Evolutionary conservation across 2,113 vertebrate species (phyloP).

Genomic region (Mesitornis unicolor): DNA sequence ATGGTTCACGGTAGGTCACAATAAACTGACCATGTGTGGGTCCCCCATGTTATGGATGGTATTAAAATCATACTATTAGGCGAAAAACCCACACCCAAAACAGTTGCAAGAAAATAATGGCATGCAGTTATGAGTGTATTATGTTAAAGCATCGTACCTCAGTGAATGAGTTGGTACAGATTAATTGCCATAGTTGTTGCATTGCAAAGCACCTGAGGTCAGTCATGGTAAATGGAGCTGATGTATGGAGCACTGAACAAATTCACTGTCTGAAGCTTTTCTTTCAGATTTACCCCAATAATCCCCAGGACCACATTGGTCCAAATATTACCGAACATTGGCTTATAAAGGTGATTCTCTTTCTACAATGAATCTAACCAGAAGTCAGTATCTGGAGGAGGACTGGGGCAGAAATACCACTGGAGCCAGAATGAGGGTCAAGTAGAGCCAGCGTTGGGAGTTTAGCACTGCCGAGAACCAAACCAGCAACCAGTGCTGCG

Average conservation of each 20-base stretch:
- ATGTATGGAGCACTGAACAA: neutral
- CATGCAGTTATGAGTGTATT: neutral
- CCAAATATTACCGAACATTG: neutral
- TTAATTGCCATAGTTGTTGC: neutral
- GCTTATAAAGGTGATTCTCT: neutral
- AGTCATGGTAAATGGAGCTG: neutral
- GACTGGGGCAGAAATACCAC: neutral
- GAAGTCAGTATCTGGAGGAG: neutral
- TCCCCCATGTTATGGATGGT: neutral
- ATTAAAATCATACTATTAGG: neutral
- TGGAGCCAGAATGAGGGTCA: accelerated
- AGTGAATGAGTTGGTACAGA: neutral
- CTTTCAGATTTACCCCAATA: neutral
- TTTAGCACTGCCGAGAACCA: neutral
- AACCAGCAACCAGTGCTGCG: neutral
- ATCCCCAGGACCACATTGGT: neutral
- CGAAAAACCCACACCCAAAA: neutral
- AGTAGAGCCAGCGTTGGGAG: neutral
- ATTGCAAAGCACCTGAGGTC: neutral
- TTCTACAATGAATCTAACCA: neutral
- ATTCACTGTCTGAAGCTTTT: neutral
- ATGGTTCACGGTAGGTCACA: neutral
- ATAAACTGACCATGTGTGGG: neutral
- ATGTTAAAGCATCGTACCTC: neutral
- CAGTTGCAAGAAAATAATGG: neutral